These are phyloP conservation scores for Polyommatus iphigenia DNA, from an alignment of 2,888 invertebrate species.

Conservation along the genomic window DNA sequence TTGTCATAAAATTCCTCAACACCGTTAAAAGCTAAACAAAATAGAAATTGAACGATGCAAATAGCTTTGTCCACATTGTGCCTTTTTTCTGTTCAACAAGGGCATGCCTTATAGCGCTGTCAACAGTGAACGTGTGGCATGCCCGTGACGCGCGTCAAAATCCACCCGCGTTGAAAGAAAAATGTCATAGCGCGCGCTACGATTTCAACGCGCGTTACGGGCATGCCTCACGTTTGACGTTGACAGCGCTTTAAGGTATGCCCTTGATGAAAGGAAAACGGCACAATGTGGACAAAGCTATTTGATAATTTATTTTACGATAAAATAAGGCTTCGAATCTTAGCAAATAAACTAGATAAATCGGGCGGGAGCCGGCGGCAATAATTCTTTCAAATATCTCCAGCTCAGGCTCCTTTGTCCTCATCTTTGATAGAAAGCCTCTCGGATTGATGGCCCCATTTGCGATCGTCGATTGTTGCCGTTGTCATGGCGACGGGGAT, in stretches of 20 bases:
- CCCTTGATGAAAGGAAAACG: too few relatives aligned
- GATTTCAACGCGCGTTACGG: too few relatives aligned
- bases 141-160: too few relatives aligned
- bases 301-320: background rate
- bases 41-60: background rate
- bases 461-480: constrained; percentile 49
- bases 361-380: constrained; percentile 47
- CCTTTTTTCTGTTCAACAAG: too few relatives aligned
- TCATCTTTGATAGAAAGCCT: constrained; percentile 72
- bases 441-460: constrained; percentile 73
- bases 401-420: constrained; percentile 62
- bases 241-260: too few relatives aligned
- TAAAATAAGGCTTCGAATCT: constrained; percentile 25
- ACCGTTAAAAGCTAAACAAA: background rate
- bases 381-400: constrained; percentile 69
- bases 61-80: too few relatives aligned
- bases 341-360: constrained; percentile 37
- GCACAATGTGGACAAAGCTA: too few relatives aligned
- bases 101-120: too few relatives aligned
- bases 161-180: too few relatives aligned
- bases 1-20: background rate
- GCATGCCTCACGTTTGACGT: too few relatives aligned
- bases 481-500: background rate
- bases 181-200: too few relatives aligned
- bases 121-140: too few relatives aligned